Conservation (phyloP, 2,113 vertebrate genomes). For the Dasyornis broadbenti region DNA sequence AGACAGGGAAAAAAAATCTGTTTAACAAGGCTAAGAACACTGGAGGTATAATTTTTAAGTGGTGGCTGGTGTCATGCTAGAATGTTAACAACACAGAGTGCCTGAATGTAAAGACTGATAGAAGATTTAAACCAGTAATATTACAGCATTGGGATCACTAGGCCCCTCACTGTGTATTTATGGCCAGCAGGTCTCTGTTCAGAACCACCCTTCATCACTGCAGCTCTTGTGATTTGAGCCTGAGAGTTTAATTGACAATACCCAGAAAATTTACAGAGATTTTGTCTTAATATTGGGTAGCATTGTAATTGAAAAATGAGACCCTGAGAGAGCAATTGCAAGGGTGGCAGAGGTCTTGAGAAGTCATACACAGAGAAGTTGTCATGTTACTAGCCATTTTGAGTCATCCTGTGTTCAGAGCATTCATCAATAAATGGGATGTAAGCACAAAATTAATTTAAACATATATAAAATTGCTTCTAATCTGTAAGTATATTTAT, state of each 20-base stretch:
- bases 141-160: not conserved
- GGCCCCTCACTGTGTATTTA: not conserved
- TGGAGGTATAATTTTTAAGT: not conserved
- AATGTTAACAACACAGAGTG: not conserved
- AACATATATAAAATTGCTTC: not conserved
- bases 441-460: not conserved
- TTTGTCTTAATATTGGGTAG: not conserved
- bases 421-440: not conserved
- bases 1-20: not conserved
- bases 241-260: not conserved
- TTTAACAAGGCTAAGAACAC: not conserved
- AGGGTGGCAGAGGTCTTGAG: not conserved
- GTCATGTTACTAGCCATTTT: not conserved
- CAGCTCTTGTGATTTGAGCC: not conserved
- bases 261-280: not conserved
- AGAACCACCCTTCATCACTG: not conserved
- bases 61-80: not conserved
- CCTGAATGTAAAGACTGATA: not conserved
- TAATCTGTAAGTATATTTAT: not conserved
- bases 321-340: not conserved
- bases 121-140: not conserved
- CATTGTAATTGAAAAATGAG: not conserved
- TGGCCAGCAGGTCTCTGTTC: not conserved
- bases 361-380: not conserved
- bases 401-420: not conserved